Conservation (phyloP, 2,888 invertebrate genomes). For the Agrochola litura region DNA sequence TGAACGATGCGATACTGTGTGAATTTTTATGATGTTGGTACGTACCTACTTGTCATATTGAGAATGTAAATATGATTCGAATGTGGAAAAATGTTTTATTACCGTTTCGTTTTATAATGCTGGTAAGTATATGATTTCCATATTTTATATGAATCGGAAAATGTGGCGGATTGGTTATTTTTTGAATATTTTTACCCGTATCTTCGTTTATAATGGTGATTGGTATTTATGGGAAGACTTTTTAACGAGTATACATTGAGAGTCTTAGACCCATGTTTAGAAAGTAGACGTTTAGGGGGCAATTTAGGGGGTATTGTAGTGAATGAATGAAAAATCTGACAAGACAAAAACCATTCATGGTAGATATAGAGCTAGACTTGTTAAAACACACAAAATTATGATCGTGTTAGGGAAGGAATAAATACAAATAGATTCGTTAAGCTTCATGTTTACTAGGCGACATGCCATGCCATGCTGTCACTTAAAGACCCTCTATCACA, state of each 20-base stretch:
- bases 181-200: not conserved
- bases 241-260: not conserved
- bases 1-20: slow-evolving; percentile 44
- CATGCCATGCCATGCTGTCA: not conserved
- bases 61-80: slow-evolving; percentile 44
- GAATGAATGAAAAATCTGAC: not conserved
- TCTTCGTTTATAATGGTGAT: slow-evolving; percentile 5
- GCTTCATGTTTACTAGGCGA: not conserved
- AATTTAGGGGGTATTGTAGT: too few species aligned
- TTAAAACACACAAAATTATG: not conserved
- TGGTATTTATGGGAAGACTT: not conserved
- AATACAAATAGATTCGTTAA: not conserved
- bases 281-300: not conserved
- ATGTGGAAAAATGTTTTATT: slow-evolving; percentile 49
- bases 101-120: slow-evolving; percentile 18
- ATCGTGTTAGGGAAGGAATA: not conserved
- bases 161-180: slow-evolving; percentile 16
- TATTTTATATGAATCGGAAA: slow-evolving; percentile 25
- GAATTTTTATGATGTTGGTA: slow-evolving; percentile 44
- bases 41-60: slow-evolving; percentile 29
- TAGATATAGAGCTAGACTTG: not conserved
- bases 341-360: not conserved
- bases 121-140: slow-evolving; percentile 34
- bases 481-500: not conserved
- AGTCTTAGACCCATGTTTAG: not conserved